Base-by-base conservation (phyloP, 2,113 vertebrate genomes). In the Sinocyclocheilus anshuiensis region DNA sequence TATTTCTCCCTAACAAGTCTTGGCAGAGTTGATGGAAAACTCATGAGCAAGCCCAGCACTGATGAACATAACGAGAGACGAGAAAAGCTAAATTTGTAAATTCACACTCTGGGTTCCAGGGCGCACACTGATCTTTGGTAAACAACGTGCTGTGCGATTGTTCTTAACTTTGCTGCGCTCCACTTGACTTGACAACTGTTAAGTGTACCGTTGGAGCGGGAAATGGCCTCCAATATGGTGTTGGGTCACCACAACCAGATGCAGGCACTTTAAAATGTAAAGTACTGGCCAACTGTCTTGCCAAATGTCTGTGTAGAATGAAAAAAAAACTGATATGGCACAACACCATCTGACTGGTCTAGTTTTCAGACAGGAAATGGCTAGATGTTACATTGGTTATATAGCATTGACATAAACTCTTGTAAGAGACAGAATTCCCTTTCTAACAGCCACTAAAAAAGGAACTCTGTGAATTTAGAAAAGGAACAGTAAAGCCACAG, bases 151-250 rank as follows among this genome's bases (percentile, higher is more conserved):
- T 50, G 77, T 53, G 77, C 10, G 59, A 81, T 61, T 80, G 77
- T 76, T 89, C 85, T 86, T 89, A 83, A 86, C 65, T 77, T 78
- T 71, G 15, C 76, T 72, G 69, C 5, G 29, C 61, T 75, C 69
- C n/a, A 22, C 76, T 86, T 33, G 55, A 16, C 13, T 39, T 59
- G 82, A 74, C 82, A 84, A 82, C 26, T 53, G 33, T 20, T 59
- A 74, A 75, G 50, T 74, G 67, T 53, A 36, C 24, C 2, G 15
- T 33, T 6, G 1, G 48, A 80, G 57, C 6, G 63, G 4, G 45
- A 83, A 72, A 39, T 1, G 4, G 39, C 33, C 57, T 63, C 77
- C 57, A 16, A 42, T 72, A 74, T 74, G 71, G 26, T 22, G 39
- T 26, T 61, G 53, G 15, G 24, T 65, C 65, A 80, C 67, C 36